Conservation (phyloP, 2,797 vertebrate species). For the Semaprochilodus insignis region DNA sequence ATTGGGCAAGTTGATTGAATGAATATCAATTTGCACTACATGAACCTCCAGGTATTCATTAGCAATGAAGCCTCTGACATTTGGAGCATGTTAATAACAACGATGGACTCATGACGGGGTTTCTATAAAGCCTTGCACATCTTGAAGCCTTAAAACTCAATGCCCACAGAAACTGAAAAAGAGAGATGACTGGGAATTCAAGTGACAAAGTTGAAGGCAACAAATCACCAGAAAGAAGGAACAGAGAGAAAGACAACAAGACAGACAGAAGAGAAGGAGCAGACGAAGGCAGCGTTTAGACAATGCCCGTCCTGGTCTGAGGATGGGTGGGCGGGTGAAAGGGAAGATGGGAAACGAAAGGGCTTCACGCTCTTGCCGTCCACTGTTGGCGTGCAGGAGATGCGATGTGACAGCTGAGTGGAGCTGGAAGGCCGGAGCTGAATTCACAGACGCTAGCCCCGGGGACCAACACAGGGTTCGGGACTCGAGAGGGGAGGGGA, state of each 20-base stretch:
- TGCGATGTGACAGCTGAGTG: slow-evolving; percentile 82
- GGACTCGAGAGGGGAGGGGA: slow-evolving; percentile 56
- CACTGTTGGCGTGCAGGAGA: slow-evolving; percentile 76
- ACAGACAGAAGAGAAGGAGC: not conserved
- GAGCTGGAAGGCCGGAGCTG: slow-evolving; percentile 77
- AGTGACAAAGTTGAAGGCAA: not conserved
- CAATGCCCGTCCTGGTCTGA: slow-evolving; percentile 57
- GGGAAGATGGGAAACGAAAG: slow-evolving; percentile 70
- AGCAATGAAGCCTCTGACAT: not conserved
- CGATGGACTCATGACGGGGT: not conserved
- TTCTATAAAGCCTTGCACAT: not conserved
- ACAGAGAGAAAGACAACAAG: slow-evolving; percentile 12
- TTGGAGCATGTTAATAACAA: slow-evolving; percentile 20
- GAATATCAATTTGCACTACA: not conserved
- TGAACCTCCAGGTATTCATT: not conserved
- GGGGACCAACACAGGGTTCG: slow-evolving; percentile 64
- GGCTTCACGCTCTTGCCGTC: slow-evolving; percentile 73
- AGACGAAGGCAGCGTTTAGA: slow-evolving; percentile 29
- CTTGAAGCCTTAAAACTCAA: too few relatives aligned
- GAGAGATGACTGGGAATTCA: too few relatives aligned
- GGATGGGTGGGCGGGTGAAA: slow-evolving; percentile 60
- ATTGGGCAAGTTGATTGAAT: not conserved
- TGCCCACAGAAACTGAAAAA: too few relatives aligned
- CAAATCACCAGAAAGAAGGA: slow-evolving; percentile 20
- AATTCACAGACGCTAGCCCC: slow-evolving; percentile 80